Evolutionary conservation across 1,140 invertebrate genomes (phyloP).

Genomic region (Drosophila dunni): DNA sequence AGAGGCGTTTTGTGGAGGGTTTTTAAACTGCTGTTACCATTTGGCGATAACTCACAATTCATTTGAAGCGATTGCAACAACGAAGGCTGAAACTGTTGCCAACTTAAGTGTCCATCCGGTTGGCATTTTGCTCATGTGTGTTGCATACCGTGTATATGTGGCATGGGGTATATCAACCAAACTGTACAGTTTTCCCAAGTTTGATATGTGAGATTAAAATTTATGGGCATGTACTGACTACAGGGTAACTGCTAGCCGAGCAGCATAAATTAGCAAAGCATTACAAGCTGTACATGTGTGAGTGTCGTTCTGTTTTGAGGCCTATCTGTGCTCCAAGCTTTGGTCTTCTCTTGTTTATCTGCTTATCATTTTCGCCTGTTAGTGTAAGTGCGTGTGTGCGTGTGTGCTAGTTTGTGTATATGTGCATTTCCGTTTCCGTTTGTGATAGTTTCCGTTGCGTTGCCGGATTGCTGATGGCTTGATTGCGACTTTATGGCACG

Average conservation of each 20-base stretch:
- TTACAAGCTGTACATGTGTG: slow-evolving; percentile 1
- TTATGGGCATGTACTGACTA: background rate
- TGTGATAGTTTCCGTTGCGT: slow-evolving; percentile 49
- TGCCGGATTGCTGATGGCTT: slow-evolving; percentile 51
- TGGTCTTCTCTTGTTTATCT: slow-evolving; percentile 27
- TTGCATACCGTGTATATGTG: slow-evolving; percentile 5
- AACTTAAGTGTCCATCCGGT: slow-evolving; percentile 44
- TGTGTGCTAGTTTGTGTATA: slow-evolving; percentile 6
- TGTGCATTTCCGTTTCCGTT: slow-evolving; percentile 59
- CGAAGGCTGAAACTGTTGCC: slow-evolving; percentile 26
- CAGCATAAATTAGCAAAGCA: background rate
- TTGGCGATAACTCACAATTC: slow-evolving; percentile 27
- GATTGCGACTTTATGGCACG: slow-evolving; percentile 53
- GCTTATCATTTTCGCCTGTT: slow-evolving; percentile 26
- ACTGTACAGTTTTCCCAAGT: too few relatives aligned
- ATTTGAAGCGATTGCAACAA: slow-evolving; percentile 23
- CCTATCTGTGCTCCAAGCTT: slow-evolving; percentile 14
- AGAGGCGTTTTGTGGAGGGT: background rate
- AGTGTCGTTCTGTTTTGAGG: slow-evolving; percentile 10
- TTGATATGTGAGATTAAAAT: too few relatives aligned
- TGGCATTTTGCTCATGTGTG: background rate
- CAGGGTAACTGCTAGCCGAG: slow-evolving; percentile 2
- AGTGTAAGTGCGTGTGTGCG: background rate
- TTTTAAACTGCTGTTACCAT: background rate
- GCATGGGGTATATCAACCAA: background rate